A percentile compares a stretch with the other conserved stretches of the same genome.
Conservation (phyloP, 64 coral and sea anemone species). For the Exaiptasia diaphana region DNA sequence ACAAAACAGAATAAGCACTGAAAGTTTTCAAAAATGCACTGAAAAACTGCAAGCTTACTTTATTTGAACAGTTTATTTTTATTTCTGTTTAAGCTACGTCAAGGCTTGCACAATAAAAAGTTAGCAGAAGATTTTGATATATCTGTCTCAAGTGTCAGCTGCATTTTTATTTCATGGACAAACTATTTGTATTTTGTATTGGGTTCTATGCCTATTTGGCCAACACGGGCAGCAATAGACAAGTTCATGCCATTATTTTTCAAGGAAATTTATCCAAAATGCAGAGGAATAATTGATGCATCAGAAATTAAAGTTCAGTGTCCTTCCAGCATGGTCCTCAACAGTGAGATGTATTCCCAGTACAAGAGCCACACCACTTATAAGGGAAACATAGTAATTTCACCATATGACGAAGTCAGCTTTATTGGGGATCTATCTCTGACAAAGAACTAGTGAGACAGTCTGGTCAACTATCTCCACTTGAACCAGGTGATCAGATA, state of each 20-base stretch:
- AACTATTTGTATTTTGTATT: slow-evolving; percentile 58
- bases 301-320: too few species aligned
- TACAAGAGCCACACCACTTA: too few species aligned
- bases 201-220: slow-evolving; percentile 25
- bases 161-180: slow-evolving; percentile 35
- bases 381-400: too few species aligned
- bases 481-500: too few species aligned
- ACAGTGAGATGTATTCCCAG: too few species aligned
- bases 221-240: slow-evolving; percentile 11
- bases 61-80: slow-evolving; percentile 55
- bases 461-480: too few species aligned
- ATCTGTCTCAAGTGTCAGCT: slow-evolving; percentile 18
- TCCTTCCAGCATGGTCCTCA: too few species aligned
- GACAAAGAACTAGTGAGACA: too few species aligned
- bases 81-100: slow-evolving; percentile 28
- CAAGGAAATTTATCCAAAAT: slow-evolving; percentile 28
- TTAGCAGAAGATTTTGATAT: slow-evolving; percentile 43
- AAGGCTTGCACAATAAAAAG: slow-evolving; percentile 10
- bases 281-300: background rate
- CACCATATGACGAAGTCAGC: too few species aligned
- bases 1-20: background rate
- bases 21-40: background rate
- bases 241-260: slow-evolving; percentile 16
- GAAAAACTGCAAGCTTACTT: slow-evolving; percentile 2
- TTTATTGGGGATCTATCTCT: too few species aligned